Percentiles rank a stretch among this genome's conserved stretches.
Evolutionary conservation across 1,140 invertebrate genomes (phyloP).

Genomic region (Drosophila miranda): DNA sequence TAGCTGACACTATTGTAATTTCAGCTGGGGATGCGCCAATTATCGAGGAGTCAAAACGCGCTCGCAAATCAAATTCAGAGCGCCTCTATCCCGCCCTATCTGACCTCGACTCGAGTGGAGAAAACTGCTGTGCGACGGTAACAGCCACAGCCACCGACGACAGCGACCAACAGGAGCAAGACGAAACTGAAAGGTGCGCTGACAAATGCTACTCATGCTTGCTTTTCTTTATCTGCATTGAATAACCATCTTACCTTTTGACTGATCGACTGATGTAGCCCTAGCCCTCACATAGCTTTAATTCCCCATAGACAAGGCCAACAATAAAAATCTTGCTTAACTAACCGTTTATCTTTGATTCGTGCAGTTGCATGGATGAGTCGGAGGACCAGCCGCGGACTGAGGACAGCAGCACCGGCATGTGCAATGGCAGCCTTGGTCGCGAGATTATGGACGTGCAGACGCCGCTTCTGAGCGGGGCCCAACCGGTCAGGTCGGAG

Average conservation of each 20-base stretch:
- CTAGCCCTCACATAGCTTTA: slow-evolving; percentile 57
- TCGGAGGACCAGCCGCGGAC: slow-evolving; percentile 67
- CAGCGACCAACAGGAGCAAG: slow-evolving; percentile 64
- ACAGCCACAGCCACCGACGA: slow-evolving; percentile 64
- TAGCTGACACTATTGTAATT: slow-evolving; percentile 4
- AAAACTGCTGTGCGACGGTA: slow-evolving; percentile 83
- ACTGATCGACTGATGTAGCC: slow-evolving; percentile 34
- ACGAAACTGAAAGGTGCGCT: slow-evolving; percentile 83
- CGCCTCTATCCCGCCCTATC: slow-evolving; percentile 89
- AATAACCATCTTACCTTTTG: slow-evolving; percentile 46
- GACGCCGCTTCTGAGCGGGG: slow-evolving; percentile 58
- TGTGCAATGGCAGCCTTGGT: slow-evolving; percentile 87
- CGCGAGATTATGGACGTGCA: slow-evolving; percentile 85
- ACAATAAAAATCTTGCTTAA: slow-evolving; percentile 59
- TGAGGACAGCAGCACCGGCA: slow-evolving; percentile 76
- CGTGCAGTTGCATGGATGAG: slow-evolving; percentile 80
- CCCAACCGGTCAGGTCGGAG: slow-evolving; percentile 84
- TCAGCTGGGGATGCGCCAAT: slow-evolving; percentile 62
- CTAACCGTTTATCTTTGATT: slow-evolving; percentile 64
- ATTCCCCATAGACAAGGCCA: slow-evolving; percentile 51
- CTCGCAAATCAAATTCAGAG: slow-evolving; percentile 80
- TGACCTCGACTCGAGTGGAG: slow-evolving; percentile 86
- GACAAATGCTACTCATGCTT: slow-evolving; percentile 83
- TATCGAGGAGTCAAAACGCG: slow-evolving; percentile 69
- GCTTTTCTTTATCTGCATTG: slow-evolving; percentile 83